A percentile compares a stretch with the other conserved stretches of the same genome.
Evolutionary conservation across 2,113 vertebrate genomes (phyloP).

Genomic region (Stercorarius parasiticus): DNA sequence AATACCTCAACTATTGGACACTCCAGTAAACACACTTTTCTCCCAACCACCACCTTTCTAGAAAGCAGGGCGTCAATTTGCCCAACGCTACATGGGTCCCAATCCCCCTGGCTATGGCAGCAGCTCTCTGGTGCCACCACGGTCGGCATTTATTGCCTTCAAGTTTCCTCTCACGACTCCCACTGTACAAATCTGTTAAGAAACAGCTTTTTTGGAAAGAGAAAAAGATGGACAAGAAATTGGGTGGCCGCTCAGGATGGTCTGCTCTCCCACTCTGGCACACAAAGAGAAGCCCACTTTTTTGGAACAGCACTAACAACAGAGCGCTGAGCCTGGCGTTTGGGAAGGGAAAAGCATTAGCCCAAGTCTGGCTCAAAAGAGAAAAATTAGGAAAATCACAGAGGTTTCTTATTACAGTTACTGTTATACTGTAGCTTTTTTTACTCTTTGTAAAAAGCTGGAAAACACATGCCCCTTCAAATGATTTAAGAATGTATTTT

Average conservation of each 20-base stretch:
- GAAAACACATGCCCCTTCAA: not conserved
- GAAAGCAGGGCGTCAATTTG: not conserved
- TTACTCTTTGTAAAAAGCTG: not conserved
- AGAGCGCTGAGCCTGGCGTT: accelerated
- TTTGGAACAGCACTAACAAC: not conserved
- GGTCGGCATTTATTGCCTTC: not conserved
- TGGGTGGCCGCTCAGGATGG: not conserved
- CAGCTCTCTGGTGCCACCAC: not conserved
- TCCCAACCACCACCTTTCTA: not conserved
- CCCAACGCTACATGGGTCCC: not conserved
- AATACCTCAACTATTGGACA: not conserved
- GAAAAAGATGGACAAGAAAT: not conserved
- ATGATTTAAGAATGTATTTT: not conserved
- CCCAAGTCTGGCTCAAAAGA: not conserved
- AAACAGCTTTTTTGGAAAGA: not conserved
- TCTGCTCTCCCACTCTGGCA: not conserved
- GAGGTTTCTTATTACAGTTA: not conserved
- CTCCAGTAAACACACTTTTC: not conserved
- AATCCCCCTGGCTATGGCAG: not conserved
- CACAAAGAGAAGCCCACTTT: not conserved
- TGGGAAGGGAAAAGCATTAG: not conserved
- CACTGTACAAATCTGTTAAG: not conserved
- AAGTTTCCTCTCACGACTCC: not conserved
- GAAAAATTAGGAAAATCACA: not conserved
- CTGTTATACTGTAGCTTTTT: not conserved